phyloP scores from a whole-genome alignment of 2,797 vertebrate genomes.

The Sparidentex hasta region DNA sequence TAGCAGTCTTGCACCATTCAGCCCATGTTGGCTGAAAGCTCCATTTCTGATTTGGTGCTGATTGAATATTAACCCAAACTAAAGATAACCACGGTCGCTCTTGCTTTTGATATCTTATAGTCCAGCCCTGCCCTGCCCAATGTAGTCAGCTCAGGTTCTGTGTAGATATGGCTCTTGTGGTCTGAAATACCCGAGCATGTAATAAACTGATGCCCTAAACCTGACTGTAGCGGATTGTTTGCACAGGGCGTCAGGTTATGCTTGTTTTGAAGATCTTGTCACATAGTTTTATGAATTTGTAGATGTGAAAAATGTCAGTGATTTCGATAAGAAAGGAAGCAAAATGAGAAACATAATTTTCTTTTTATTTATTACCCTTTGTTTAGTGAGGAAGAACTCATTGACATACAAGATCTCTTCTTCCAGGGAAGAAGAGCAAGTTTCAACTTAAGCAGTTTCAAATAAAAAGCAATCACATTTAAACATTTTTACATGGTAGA shows the following conservation, averaged over 20 bases:
- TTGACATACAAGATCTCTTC: too few relatives aligned
- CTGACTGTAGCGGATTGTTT: not conserved
- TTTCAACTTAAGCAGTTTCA: too few relatives aligned
- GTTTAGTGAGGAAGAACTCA: too few relatives aligned
- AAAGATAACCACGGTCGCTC: slow-evolving; percentile 22
- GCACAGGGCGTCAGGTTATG: not conserved
- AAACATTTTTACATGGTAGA: too few relatives aligned
- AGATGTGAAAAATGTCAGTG: not conserved
- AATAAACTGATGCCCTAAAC: not conserved
- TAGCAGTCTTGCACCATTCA: not conserved
- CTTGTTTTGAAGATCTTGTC: not conserved
- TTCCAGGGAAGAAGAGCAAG: too few relatives aligned
- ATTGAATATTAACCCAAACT: slow-evolving; percentile 59
- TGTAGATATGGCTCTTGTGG: slow-evolving; percentile 5
- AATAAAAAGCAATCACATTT: too few relatives aligned
- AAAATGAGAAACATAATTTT: not conserved
- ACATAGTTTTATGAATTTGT: not conserved
- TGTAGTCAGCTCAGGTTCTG: not conserved
- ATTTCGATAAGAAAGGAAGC: not conserved
- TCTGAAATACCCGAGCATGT: not conserved
- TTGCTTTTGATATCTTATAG: not conserved
- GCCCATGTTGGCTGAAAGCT: not conserved
- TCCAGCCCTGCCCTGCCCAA: not conserved
- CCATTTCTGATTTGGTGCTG: slow-evolving; percentile 6
- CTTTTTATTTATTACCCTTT: too few relatives aligned